These are phyloP conservation scores for Cephus nigrinus DNA, from an alignment of 2,888 invertebrate genomes.

Conservation along the genomic window DNA sequence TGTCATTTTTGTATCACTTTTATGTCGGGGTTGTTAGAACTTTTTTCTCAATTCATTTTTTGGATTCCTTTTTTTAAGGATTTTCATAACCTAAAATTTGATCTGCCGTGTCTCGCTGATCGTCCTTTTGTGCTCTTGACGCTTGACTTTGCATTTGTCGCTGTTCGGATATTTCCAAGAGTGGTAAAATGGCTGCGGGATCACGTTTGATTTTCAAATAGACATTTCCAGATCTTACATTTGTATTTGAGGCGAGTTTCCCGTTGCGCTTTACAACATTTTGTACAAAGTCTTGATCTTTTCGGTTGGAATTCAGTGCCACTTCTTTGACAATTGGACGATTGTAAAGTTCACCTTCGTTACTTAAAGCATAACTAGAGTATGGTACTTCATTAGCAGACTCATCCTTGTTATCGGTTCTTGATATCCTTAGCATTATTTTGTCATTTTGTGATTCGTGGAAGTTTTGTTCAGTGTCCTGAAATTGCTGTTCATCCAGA, in stretches of 20 bases:
- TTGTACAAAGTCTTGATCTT: background rate
- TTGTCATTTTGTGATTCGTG: background rate
- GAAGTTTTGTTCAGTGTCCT: background rate
- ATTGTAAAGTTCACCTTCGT: background rate
- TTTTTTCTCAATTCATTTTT: no score
- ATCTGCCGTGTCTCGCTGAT: slow-evolving; percentile 15
- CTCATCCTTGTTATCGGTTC: background rate
- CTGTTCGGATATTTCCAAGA: slow-evolving; percentile 6
- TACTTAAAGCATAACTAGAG: background rate
- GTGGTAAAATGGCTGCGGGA: slow-evolving; percentile 4
- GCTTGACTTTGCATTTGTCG: slow-evolving; percentile 10
- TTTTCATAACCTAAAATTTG: slow-evolving; percentile 8
- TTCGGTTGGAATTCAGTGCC: background rate
- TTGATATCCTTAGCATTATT: background rate
- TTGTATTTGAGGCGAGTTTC: background rate
- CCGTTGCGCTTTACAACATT: background rate
- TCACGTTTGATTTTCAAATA: background rate
- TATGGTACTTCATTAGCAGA: background rate
- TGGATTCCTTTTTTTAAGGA: background rate
- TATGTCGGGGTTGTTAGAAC: background rate
- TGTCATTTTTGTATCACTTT: background rate
- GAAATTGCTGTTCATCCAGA: background rate
- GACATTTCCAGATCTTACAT: background rate
- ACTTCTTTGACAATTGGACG: no score
- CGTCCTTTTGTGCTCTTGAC: slow-evolving; percentile 11